Base-by-base conservation (phyloP, 92 coral and sea anemone genomes). In the Scolanthus callimorphus region DNA sequence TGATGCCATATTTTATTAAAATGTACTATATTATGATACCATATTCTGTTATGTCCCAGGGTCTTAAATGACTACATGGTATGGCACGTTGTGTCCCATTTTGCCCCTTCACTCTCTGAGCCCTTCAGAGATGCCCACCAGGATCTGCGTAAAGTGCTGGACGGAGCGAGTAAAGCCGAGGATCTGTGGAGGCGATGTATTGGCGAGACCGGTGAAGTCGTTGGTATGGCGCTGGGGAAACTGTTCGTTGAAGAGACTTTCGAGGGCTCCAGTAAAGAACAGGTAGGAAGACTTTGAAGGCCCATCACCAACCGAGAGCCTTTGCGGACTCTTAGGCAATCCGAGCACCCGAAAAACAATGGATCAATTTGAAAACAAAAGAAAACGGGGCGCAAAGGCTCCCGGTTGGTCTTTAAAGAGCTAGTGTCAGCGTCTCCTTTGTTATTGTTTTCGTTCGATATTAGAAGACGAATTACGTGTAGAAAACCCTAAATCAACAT, bases 141-240 rank as follows among this genome's bases (percentile, higher is more conserved):
- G 41, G 57, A 73, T 10, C 68, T 82, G 20, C 27, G 24, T 24
- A 64, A 83, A 28, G 83, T 82, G 21, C 47, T 87, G 10, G 76
- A 60, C 2, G 96, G 96, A 17, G 57, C 82, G 20, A 73, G 57
- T 37, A 70, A 76, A 24, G 58, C 80, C 0, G 86, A 82, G 62
- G 96, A 87, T 15, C 63, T 79, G 24, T 87, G 96, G 96, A 83
- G 74, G 55, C 70, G 49, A 1, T 87, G 96, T 49, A 78, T 87
- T 37, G 57, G 77, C 9, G 71, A 71, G 4, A 78, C 96, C 1
- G 86, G 78, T 31, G 63, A n/a, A 0, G 63, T 70, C 11, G 73
- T 87, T 17, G 96, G 96, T 20, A 87, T 87, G 96, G 96, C 90
- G 15, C 69, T 87, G 8, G 96, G 96, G 15, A 29, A 70, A 17